phyloP scores from a whole-genome alignment of 2,113 vertebrate genomes.

The Tiliqua scincoides region DNA sequence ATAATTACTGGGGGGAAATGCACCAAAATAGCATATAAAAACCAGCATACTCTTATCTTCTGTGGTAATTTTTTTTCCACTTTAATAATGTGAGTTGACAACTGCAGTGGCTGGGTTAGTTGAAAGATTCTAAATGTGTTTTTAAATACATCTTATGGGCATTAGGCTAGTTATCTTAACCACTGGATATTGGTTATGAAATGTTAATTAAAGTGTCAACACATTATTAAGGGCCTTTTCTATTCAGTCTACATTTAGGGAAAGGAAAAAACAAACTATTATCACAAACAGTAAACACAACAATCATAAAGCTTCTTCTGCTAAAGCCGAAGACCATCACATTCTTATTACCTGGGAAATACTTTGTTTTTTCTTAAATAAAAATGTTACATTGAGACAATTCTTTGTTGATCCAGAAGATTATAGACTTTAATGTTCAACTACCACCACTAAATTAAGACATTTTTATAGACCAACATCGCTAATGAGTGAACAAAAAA shows the following conservation, averaged over 20 bases:
- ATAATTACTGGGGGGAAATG: slow-evolving; percentile 1
- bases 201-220: slow-evolving; percentile 65
- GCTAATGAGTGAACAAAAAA: not conserved
- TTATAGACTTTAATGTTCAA: not conserved
- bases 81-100: not conserved
- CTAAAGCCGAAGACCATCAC: not conserved
- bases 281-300: not conserved
- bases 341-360: not conserved
- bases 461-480: not conserved
- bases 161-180: slow-evolving; percentile 40
- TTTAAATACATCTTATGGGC: not conserved
- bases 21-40: not conserved
- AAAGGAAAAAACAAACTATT: slow-evolving; percentile 30
- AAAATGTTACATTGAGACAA: not conserved
- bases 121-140: slow-evolving; percentile 5
- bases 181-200: slow-evolving; percentile 50
- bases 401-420: not conserved
- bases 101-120: not conserved
- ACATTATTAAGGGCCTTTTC: slow-evolving; percentile 59
- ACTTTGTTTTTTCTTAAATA: not conserved
- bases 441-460: not conserved
- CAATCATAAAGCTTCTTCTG: not conserved
- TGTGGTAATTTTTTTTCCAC: not conserved
- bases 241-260: slow-evolving; percentile 62
- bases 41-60: not conserved